phyloP scores from a whole-genome alignment of 2,888 invertebrate genomes.

The Watsonalla binaria region DNA sequence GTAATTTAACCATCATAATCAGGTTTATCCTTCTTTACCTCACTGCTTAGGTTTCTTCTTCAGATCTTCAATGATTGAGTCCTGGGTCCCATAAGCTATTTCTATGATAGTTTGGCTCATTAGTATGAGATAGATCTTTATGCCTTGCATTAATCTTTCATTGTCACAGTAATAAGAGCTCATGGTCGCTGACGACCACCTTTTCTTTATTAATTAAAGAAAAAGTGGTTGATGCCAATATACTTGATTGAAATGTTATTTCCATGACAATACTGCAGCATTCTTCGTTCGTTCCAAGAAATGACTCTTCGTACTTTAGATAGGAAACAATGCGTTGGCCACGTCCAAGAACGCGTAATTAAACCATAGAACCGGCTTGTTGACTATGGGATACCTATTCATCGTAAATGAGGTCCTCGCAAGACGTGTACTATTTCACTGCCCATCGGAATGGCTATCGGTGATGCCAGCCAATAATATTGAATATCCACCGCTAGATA shows the following conservation, averaged over 20 bases:
- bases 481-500: slow-evolving; percentile 11
- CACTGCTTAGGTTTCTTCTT: no score
- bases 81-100: no score
- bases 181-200: no score
- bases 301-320: slow-evolving; percentile 29
- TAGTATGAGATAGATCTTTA: no score
- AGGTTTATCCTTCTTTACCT: no score
- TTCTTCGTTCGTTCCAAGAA: slow-evolving; percentile 6
- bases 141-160: no score
- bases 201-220: no score
- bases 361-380: slow-evolving; percentile 53
- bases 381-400: slow-evolving; percentile 38
- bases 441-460: slow-evolving; percentile 43
- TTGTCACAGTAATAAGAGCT: no score
- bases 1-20: no score
- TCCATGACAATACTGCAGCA: background rate
- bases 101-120: no score
- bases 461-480: slow-evolving; percentile 34
- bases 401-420: slow-evolving; percentile 61
- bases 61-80: no score
- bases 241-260: background rate
- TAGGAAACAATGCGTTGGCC: slow-evolving; percentile 39
- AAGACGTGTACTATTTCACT: slow-evolving; percentile 51
- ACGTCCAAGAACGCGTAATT: slow-evolving; percentile 51
- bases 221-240: no score